Conservation (phyloP, 2,113 vertebrate species). For the Micronycteris hirsuta region DNA sequence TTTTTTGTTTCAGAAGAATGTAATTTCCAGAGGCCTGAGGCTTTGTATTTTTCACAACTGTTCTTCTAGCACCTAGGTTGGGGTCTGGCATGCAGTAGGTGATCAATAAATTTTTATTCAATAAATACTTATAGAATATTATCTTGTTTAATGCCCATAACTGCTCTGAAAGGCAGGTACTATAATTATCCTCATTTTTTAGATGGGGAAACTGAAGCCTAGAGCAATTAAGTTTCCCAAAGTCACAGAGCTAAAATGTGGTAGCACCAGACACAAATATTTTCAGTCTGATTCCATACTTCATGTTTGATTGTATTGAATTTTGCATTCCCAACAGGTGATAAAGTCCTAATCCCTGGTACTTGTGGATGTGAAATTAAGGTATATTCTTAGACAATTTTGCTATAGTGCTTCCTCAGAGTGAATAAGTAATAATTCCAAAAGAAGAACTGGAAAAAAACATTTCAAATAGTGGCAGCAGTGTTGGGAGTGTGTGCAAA, state of each 20-base stretch:
- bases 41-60: background rate
- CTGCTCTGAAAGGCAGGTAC: background rate
- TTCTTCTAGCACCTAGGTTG: background rate
- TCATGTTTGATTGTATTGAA: background rate
- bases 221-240: background rate
- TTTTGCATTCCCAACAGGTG: background rate
- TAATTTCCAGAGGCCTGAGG: background rate
- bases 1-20: background rate
- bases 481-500: background rate
- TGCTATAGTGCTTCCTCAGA: background rate
- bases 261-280: background rate
- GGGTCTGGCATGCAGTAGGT: background rate
- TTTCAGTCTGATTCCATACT: background rate
- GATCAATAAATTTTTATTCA: background rate
- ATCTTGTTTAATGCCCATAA: background rate
- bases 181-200: background rate
- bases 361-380: background rate
- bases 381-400: background rate
- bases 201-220: background rate
- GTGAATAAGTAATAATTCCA: background rate
- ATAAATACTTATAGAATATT: background rate
- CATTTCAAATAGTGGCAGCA: background rate
- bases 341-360: background rate
- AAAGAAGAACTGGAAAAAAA: background rate
- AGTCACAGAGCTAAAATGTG: background rate